Evolutionary conservation across 1,140 invertebrate species (phyloP), one percentile per base, ranked within the genome.

Genomic region (Harpegnathos saltator): DNA sequence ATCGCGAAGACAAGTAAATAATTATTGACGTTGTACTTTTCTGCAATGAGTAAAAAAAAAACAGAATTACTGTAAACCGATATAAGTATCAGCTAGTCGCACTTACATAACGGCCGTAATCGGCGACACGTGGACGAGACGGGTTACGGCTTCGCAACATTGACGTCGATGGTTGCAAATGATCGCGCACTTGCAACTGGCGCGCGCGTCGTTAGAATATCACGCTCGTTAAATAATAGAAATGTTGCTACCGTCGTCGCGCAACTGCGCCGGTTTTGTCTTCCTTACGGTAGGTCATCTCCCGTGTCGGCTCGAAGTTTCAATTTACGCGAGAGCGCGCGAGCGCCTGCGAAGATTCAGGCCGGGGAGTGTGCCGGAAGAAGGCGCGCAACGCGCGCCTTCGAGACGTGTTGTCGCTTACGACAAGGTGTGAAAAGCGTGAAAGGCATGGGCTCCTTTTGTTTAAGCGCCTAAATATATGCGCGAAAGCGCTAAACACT

Each of bases 401-500:
- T 5, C 9, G 38, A 44, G 38, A 44, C 0, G 9, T 44, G 7
- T 44, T 33, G 38, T 50, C 38, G 14, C 44, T 75, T 63, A 17
- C 12, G 33, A 26, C n/a, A 12, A 12, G n/a, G 5, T 22, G 12
- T 44, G 38, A 44, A 44, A 48, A 48, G 65, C 14, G 29, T 56
- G 26, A 38, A 29, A 68, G 15, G 72, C 9, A 63, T 58, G 54
- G 14, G 24, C 69, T 63, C 38, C 83, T 62, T 84, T 81, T 81
- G 56, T 84, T 72, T 62, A 68, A 75, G 24, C 24, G 48, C 65
- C 56, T 82, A 74, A 83, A n/a, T 69, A 61, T 66, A 74, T 56
- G 52, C 68, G 68, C 33, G 48, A 82, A 75, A 77, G 61, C 65
- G 58, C 81, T 82, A 77, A 85, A 83, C 84, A 80, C 65, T 74